Evolutionary conservation across 2,888 invertebrate species (phyloP), one percentile per base, ranked within the genome.

Genomic region (Scaptodrosophila latifasciaeformis): DNA sequence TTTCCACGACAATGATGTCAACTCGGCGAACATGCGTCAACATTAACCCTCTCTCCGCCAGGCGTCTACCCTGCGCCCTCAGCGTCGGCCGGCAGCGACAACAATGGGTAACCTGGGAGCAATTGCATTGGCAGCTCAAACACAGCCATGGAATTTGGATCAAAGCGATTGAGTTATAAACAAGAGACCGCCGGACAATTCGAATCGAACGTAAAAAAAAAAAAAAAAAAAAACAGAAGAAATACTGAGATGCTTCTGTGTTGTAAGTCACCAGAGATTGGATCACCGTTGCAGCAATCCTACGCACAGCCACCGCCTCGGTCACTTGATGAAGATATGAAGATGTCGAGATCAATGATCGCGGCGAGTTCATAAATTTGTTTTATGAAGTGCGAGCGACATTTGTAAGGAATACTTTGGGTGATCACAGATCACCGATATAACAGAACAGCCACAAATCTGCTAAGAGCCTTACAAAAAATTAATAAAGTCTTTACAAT

Each of bases 311-410:
- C 34, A 34, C 47, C 27, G 24, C 47, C 44, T 40, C 48, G 54
- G 44, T 24, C 81, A 76, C 81, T 81, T 76, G 81, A 77, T 10
- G 35, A 44, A n/a, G n/a, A n/a, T n/a, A n/a, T 81, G 80, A 81
- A 77, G 77, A 81, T 65, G 80, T 81, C 72, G 77, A 72, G 81
- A 77, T 79, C 81, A 79, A 72, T 65, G 77, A 76, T 76, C 77
- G 80, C 74, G 76, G 61, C 71, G 63, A 79, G 81, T 77, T 81
- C 80, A 77, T 77, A 77, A 77, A 81, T 77, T 81, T 77, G 77
- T 81, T 77, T 77, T 81, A 77, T 77, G 81, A 77, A 77, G 77
- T 77, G 77, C 81, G 65, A 76, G 77, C 67, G 81, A 79, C 77
- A 77, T 79, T 77, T 77, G 77, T 81, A 76, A 79, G 76, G 81